Base-by-base conservation (phyloP, 2,797 vertebrate species). In the Xiphophorus birchmanni region DNA sequence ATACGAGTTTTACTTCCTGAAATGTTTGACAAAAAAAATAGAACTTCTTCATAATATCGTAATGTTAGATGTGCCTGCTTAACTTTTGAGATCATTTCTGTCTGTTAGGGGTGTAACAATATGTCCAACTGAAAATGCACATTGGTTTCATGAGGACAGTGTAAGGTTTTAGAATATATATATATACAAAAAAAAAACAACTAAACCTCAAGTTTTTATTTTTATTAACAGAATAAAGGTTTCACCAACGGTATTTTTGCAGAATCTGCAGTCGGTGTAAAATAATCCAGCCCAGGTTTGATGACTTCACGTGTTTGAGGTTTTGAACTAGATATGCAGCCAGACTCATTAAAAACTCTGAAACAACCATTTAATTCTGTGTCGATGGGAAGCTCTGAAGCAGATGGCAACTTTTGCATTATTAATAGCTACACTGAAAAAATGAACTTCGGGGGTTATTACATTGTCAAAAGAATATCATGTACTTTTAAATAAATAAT, bases 341-440 rank as follows among this genome's bases (percentile, higher is more conserved):
- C 65, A 23, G 65, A 23, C 65, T 60, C 58, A 37, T 67, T 40
- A 29, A 29, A 17, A 32, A 60, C 29, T 67, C 37, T 26, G 21
- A 69, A 69, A 42, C 26, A 71, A 26, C 37, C 40, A 44, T 42
- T 71, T 42, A 44, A 40, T 71, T 44, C n/a, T 11, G 67, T 44
- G 67, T 42, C 26, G 40, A 44, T 44, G 42, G 40, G 67, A 42
- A 71, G 40, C 67, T 69, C 37, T 71, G 40, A 44, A 71, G 67
- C 40, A 42, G 67, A 71, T 71, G 67, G 67, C 23, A 71, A 44
- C 18, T 44, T 71, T 26, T 71, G 21, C 67, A 71, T 71, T 71
- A 71, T 71, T 42, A 12, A 71, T 44, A 42, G 10, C 8, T n/a
- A 32, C 32, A 32, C 32, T 32, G 32, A 32, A 32, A 32, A 32